A percentile compares a stretch with the other conserved stretches of the same genome.
Conservation (phyloP, 2,113 vertebrate species). For the Protobothrops mucrosquamatus region DNA sequence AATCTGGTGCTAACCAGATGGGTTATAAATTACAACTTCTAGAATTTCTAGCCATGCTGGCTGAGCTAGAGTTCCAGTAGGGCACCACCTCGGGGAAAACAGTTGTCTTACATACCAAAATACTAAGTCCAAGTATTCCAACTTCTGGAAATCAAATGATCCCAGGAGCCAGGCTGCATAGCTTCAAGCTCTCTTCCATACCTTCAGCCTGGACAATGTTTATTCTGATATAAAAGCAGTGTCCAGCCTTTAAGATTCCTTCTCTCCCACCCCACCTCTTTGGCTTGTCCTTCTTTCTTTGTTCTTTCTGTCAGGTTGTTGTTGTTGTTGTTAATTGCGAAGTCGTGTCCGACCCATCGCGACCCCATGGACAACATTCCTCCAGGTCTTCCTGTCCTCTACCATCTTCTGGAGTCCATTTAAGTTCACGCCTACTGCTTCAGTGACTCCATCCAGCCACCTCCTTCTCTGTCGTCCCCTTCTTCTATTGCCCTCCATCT, state of each 20-base stretch:
- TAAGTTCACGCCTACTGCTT: too few relatives aligned
- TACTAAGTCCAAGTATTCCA: not conserved
- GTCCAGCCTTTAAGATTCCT: not conserved
- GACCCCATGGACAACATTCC: too few relatives aligned
- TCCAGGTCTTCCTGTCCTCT: too few relatives aligned
- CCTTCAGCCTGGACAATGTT: not conserved
- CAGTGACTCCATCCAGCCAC: too few relatives aligned
- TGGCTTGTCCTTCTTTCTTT: not conserved
- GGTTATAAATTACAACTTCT: not conserved
- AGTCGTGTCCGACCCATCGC: too few relatives aligned
- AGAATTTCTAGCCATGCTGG: not conserved
- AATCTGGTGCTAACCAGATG: not conserved
- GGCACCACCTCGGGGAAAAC: not conserved
- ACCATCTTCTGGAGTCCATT: too few relatives aligned
- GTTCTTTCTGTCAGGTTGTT: not conserved
- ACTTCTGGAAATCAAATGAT: not conserved
- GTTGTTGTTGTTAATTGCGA: too few relatives aligned
- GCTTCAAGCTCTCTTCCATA: not conserved
- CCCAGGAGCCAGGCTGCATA: not conserved
- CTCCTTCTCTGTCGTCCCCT: too few relatives aligned
- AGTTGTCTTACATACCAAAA: not conserved
- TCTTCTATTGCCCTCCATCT: too few relatives aligned
- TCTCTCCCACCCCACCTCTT: not conserved
- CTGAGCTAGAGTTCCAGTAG: not conserved
- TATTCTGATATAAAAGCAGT: not conserved